Percentiles rank a stretch among this genome's conserved stretches.
These are phyloP conservation scores for Drosophila kanapiae DNA, from an alignment of 1,140 invertebrate species.

Conservation along the genomic window DNA sequence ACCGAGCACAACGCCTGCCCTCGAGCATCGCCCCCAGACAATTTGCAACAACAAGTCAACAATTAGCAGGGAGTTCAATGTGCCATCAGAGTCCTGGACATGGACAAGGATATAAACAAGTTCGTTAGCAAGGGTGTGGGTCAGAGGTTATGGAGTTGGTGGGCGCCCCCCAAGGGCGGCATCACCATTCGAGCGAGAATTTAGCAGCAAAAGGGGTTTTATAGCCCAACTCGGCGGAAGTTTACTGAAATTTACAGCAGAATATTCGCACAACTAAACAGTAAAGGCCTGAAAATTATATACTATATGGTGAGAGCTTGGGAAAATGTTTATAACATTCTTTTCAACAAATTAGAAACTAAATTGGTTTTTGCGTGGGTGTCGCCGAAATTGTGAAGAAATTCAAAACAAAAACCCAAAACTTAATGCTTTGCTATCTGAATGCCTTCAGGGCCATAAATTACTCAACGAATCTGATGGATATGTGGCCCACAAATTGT, in stretches of 20 bases:
- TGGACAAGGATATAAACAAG: conserved; percentile 53
- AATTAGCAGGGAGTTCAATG: conserved; percentile 52
- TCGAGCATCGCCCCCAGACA: conserved; percentile 1
- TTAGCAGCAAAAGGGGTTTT: conserved; percentile 3
- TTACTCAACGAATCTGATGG: neutral
- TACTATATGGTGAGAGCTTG: neutral
- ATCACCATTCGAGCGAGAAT: conserved; percentile 5
- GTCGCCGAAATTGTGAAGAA: neutral
- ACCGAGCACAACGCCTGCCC: neutral
- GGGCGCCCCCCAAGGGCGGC: neutral
- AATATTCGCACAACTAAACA: neutral
- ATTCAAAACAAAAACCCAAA: neutral
- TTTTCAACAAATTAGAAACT: neutral
- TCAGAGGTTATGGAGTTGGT: too few relatives aligned
- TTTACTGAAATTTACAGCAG: neutral
- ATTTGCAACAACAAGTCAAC: conserved; percentile 53
- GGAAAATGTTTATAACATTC: neutral
- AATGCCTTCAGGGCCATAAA: neutral
- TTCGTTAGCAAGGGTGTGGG: conserved; percentile 51
- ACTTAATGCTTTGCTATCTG: neutral
- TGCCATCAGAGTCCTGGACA: conserved; percentile 33
- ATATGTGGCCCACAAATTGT: neutral
- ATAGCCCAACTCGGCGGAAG: neutral
- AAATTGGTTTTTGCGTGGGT: neutral
- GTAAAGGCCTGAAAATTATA: neutral